Evolutionary conservation across 2,888 invertebrate genomes (phyloP).

Genomic region (Volucella inanis): DNA sequence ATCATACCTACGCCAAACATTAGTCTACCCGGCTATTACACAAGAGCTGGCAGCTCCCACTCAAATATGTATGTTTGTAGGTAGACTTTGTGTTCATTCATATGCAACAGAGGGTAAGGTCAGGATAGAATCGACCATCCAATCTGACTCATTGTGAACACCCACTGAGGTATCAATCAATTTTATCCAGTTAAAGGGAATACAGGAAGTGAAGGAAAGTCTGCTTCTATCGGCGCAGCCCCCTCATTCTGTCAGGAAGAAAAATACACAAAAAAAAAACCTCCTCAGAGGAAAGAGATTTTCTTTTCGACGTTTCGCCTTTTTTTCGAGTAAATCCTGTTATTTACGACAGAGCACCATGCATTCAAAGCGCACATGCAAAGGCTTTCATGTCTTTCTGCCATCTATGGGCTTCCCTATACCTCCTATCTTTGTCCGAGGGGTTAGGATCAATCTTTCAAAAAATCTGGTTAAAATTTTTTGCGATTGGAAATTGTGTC

Average conservation of each 20-base stretch:
- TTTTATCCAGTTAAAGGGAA: conserved; percentile 16
- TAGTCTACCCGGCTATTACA: conserved; percentile 12
- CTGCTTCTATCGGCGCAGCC: too few species aligned
- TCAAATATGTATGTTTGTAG: neutral
- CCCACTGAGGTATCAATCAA: conserved; percentile 66
- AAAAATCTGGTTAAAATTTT: conserved; percentile 70
- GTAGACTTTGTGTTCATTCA: conserved; percentile 42
- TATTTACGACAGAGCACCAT: conserved; percentile 61
- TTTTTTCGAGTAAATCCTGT: conserved; percentile 48
- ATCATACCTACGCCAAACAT: conserved; percentile 44
- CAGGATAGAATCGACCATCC: conserved; percentile 45
- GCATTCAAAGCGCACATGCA: conserved; percentile 57
- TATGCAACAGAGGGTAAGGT: conserved; percentile 52
- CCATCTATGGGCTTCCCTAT: neutral
- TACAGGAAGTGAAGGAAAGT: conserved; percentile 17
- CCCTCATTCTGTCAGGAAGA: neutral
- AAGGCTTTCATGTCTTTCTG: conserved; percentile 7
- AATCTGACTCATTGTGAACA: conserved; percentile 61
- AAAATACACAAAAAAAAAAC: conserved; percentile 17
- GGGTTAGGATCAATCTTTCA: conserved; percentile 68
- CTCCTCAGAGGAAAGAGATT: conserved; percentile 38
- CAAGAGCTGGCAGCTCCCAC: neutral
- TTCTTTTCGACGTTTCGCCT: conserved; percentile 29
- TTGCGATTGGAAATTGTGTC: conserved; percentile 73
- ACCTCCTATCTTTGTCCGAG: neutral